Base-by-base conservation (phyloP, 2,113 vertebrate species). In the Microtus pennsylvanicus region DNA sequence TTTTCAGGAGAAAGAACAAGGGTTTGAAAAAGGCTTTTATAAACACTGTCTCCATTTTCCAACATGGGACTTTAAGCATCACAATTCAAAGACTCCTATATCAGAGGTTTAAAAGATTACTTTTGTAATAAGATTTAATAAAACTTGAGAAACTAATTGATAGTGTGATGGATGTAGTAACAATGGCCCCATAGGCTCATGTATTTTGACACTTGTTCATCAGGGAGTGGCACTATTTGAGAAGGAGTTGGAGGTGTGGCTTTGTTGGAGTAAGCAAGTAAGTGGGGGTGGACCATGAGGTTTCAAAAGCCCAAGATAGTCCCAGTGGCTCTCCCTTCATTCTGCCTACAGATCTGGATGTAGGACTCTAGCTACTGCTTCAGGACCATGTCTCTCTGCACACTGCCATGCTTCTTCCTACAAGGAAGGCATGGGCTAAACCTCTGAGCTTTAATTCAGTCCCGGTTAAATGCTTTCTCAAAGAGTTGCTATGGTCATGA, bases 11-110 rank as follows among this genome's bases (percentile, higher is more conserved):
- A 86, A 24, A 13, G 26, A 91, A 5, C 7, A 9, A 77, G 1
- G 45, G 69, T 75, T 82, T 91, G 21, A 87, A 19, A 88, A 90
- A 83, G 28, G 9, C 26, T 92, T 81, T 92, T 76, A 75, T 52
- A 47, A 26, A 55, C 81, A 26, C 35, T 63, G 12, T 76, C 52
- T 76, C 21, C 58, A 21, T 90, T 95, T 94, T 85, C 74, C 89
- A 92, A 63, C 67, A 77, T 30, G 28, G 19, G 6, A 80, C 50
- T 76, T 91, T 30, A 55, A 52, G 2, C 22, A 63, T 0, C 52
- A 14, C 5, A 16, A 47, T 90, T 90, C 63, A 81, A 92, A 95
- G 42, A 67, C 4, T 58, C 7, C 16, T 50, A 1, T 67, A 11
- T 42, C 38, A 28, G 33, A 74, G 10, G 74, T 72, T 86, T 58